These are phyloP conservation scores for Pteropus rufus DNA, from an alignment of 2,797 vertebrate genomes.

Conservation along the genomic window DNA sequence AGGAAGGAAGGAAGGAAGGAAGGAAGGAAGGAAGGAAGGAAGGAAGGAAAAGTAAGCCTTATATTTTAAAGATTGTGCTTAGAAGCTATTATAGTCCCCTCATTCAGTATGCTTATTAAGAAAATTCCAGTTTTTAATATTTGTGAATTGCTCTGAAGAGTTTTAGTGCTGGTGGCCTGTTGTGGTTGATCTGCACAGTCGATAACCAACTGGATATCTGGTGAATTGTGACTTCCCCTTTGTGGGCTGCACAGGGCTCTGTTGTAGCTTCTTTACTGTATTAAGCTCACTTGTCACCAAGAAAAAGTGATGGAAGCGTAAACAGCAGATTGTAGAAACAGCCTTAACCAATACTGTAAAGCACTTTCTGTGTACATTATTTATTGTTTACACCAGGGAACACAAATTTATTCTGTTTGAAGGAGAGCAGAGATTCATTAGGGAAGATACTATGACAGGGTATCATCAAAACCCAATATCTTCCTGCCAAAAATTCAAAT, in stretches of 20 bases:
- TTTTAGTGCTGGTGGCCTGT: not conserved
- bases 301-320: not conserved
- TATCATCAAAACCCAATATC: not conserved
- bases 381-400: not conserved
- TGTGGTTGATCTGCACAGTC: not conserved
- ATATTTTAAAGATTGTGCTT: not conserved
- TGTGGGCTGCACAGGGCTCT: not conserved
- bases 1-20: no score
- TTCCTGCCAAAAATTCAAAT: not conserved
- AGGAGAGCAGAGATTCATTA: not conserved
- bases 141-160: not conserved
- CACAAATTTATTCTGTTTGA: not conserved
- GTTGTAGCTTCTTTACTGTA: not conserved
- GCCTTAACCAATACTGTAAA: not conserved
- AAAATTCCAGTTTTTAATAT: not conserved
- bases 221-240: not conserved
- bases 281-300: not conserved
- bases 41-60: no score
- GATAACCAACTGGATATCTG: not conserved
- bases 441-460: not conserved
- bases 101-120: not conserved
- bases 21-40: no score
- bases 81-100: not conserved
- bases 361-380: not conserved
- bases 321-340: not conserved